Conservation (phyloP, 2,888 invertebrate genomes). For the Philereme vetulata region DNA sequence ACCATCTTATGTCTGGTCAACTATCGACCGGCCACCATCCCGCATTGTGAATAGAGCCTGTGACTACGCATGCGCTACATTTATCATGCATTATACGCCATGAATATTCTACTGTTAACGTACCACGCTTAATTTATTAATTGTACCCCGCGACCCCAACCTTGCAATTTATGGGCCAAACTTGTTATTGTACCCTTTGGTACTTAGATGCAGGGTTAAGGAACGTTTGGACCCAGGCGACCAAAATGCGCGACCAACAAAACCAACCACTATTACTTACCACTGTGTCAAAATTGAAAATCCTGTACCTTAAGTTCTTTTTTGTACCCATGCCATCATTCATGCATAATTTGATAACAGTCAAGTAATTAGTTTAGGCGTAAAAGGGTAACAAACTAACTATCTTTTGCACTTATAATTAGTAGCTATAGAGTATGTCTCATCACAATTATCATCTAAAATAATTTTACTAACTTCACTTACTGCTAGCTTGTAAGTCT, state of each 20-base stretch:
- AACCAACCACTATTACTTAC: neutral
- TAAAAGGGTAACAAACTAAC: too few relatives aligned
- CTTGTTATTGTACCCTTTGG: slow-evolving; percentile 49
- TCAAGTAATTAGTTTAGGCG: too few relatives aligned
- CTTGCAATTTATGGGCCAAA: slow-evolving; percentile 62
- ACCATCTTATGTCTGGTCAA: slow-evolving; percentile 8
- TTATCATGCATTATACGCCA: slow-evolving; percentile 73
- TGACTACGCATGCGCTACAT: slow-evolving; percentile 73
- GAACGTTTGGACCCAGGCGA: neutral
- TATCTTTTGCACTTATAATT: too few relatives aligned
- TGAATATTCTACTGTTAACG: slow-evolving; percentile 77
- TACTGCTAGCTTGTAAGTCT: too few relatives aligned
- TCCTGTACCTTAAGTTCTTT: too few relatives aligned
- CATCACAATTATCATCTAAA: too few relatives aligned
- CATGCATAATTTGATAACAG: too few relatives aligned
- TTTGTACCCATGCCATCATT: too few relatives aligned
- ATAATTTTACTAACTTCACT: too few relatives aligned
- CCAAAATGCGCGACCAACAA: neutral
- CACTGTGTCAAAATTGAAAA: too few relatives aligned
- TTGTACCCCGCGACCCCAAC: slow-evolving; percentile 63
- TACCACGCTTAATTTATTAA: slow-evolving; percentile 69
- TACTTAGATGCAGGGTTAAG: slow-evolving; percentile 26
- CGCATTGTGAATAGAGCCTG: slow-evolving; percentile 54
- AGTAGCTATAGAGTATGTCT: too few relatives aligned
- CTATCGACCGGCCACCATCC: slow-evolving; percentile 9